Evolutionary conservation across 2,797 vertebrate species (phyloP), one percentile per base, ranked within the genome.

Genomic region (Holocentrus rufus): DNA sequence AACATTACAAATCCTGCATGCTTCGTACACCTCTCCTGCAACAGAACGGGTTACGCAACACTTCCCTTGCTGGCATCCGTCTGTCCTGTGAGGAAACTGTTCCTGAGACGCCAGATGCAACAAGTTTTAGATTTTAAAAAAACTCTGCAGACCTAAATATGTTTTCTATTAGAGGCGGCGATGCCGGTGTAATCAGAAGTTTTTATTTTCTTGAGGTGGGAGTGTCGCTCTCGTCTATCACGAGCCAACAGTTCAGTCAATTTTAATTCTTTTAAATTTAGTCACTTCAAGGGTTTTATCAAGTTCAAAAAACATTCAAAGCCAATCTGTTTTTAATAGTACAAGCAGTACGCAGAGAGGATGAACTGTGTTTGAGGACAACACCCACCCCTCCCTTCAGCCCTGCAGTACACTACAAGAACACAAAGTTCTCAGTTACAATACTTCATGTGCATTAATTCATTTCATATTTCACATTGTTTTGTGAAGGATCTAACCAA

Each of bases 21-120:
- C 72, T 63, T 59, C 54, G 39, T 60, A 71, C 61, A 50, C 50
- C 7, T 47, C 27, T 69, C 14, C 69, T 72, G 55, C 56, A 47
- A 66, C 34, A 70, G 18, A 54, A 5, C 4, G 4, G 23, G 60
- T 84, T 83, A n/a, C 0, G 4, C 2, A 81, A 85, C 64, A 61
- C 44, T 74, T 30, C 57, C 47, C 25, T 17, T 39, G n/a, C 50
- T 27, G 59, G 31, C 9, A 23, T 47, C 20, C 7, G 57, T 42
- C 23, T 23, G 59, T 47, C 4, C 27, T 36, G 50, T 46, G 44
- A 46, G 44, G 4, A 17, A 23, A 7, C 50, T 54, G 7, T 3
- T 39, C 4, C 49, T 49, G 66, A 56, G 61, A 39, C 44, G 52
- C 71, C 20, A 44, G 61, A 50, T 31, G 13, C 1, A 10, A 27